Conservation (phyloP, 2,888 invertebrate species). For the Fragum fragum region DNA sequence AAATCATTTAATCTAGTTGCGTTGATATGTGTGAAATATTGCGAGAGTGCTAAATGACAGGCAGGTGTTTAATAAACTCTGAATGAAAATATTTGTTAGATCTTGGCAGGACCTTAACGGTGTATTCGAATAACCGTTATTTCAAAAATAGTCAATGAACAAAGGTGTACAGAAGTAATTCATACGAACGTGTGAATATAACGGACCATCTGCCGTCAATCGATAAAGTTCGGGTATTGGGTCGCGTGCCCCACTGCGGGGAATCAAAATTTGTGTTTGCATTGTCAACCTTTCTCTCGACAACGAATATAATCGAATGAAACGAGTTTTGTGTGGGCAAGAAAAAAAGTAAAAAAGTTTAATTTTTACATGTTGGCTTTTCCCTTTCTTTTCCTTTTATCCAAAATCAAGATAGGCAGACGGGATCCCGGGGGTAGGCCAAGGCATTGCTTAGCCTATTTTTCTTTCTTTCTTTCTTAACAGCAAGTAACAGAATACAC, state of each 20-base stretch:
- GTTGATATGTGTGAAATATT: neutral
- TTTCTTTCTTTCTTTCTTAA: too few relatives aligned
- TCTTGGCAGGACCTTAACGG: conserved; percentile 12
- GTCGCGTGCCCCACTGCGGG: conserved; percentile 23
- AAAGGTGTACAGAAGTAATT: conserved; percentile 25
- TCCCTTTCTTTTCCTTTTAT: too few relatives aligned
- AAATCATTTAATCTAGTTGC: too few relatives aligned
- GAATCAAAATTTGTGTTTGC: neutral
- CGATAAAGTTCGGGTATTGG: conserved; percentile 29
- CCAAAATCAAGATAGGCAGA: too few relatives aligned
- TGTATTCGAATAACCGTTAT: conserved; percentile 13
- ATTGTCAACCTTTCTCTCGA: neutral
- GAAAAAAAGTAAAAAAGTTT: too few relatives aligned
- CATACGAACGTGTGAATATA: conserved; percentile 31
- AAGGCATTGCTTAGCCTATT: too few relatives aligned
- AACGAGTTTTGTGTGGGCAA: too few relatives aligned
- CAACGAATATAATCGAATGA: too few relatives aligned
- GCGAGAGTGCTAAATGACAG: conserved; percentile 8
- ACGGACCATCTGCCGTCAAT: conserved; percentile 30
- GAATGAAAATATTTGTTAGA: neutral
- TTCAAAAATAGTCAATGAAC: conserved; percentile 18
- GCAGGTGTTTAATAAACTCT: conserved; percentile 23
- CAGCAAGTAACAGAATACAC: too few relatives aligned
- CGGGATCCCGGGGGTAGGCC: too few relatives aligned
- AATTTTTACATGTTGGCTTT: too few relatives aligned